A percentile compares a stretch with the other conserved stretches of the same genome.
These are phyloP conservation scores for Thamnaconus septentrionalis DNA, from an alignment of 2,113 vertebrate species.

Conservation along the genomic window DNA sequence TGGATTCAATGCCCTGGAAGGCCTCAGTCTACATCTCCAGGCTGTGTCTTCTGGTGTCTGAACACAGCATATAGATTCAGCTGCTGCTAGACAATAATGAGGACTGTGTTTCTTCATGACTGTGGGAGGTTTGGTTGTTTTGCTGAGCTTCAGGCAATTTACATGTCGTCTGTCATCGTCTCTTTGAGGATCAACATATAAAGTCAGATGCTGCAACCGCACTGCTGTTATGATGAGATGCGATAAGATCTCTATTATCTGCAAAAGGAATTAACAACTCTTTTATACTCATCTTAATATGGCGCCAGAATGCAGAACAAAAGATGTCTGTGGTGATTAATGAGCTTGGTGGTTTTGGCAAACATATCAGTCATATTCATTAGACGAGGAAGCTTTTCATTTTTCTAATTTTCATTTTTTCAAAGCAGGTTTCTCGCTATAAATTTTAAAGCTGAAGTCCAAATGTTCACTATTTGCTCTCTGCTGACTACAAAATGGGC, in stretches of 20 bases:
- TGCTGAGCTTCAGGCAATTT: neutral
- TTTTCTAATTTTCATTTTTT: neutral
- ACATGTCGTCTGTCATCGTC: conserved; percentile 24
- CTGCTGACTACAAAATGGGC: conserved; percentile 15
- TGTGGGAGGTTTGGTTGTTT: conserved; percentile 18
- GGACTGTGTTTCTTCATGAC: conserved; percentile 4
- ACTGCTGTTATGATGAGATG: too few relatives aligned
- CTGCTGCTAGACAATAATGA: neutral
- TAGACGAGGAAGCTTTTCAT: too few relatives aligned
- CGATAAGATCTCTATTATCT: too few relatives aligned
- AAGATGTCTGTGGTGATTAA: conserved; percentile 5
- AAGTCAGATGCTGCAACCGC: too few relatives aligned
- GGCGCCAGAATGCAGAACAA: conserved; percentile 14
- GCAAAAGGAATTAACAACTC: too few relatives aligned
- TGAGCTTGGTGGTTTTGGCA: conserved; percentile 6
- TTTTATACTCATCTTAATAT: conserved; percentile 33
- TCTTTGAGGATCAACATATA: conserved; percentile 24
- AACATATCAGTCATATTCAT: conserved; percentile 25
- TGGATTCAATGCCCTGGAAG: conserved; percentile 14
- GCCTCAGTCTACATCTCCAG: conserved; percentile 1
- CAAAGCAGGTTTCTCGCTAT: neutral
- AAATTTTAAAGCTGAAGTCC: conserved; percentile 8
- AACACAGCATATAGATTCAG: conserved; percentile 2
- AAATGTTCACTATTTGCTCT: conserved; percentile 2
- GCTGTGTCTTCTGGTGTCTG: conserved; percentile 9